Evolutionary conservation across 1,140 invertebrate species (phyloP), one percentile per base, ranked within the genome.

Genomic region (Coelopa frigida): DNA sequence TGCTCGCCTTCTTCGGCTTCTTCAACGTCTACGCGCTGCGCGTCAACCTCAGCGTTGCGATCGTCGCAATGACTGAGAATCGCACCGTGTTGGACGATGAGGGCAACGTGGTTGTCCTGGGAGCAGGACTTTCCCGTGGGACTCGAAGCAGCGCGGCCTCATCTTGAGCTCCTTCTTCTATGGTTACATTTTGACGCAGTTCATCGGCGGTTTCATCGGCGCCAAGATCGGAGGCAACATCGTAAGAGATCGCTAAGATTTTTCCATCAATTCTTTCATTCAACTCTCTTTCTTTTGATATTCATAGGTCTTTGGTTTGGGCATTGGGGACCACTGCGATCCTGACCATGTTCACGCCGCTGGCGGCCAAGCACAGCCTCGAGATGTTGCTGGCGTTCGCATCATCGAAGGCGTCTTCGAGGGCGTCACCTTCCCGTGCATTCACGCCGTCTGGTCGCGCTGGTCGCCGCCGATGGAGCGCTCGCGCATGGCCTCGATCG

Each of bases 391-490:
- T 95, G 18, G 73, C 76, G 73, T 91, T 0, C 72, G 93, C 53
- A 80, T 94, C 12, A 63, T 93, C 18, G 88, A 94, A 72, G 93
- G 93, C 36, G 65, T 95, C 27, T 91, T 86, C 65, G 90, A 94
- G 86, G 90, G 90, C 35, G 89, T 94, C 0, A 90, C 88, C 1
- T 94, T 90, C 70, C 90, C 90, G 5, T 84, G 87, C 51, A 91
- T 93, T 42, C 87, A 92, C 66, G 84, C 85, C 7, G 79, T 93
- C 20, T 91, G 89, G 87, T 77, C 85, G 0, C 79, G 82, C 46
- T 95, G 91, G 90, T 83, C 87, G n/a, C 91, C 90, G 15, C 82
- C 84, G 0, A 59, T 81, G 17, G 90, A 94, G 66, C 77, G 89
- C 23, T 87, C 83, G 4, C 76, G 83, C 11, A 71, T 90, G 26